These are phyloP conservation scores for Corticium candelabrum DNA, from an alignment of 37 sponge, comb jelly and placozoan species.

Conservation along the genomic window DNA sequence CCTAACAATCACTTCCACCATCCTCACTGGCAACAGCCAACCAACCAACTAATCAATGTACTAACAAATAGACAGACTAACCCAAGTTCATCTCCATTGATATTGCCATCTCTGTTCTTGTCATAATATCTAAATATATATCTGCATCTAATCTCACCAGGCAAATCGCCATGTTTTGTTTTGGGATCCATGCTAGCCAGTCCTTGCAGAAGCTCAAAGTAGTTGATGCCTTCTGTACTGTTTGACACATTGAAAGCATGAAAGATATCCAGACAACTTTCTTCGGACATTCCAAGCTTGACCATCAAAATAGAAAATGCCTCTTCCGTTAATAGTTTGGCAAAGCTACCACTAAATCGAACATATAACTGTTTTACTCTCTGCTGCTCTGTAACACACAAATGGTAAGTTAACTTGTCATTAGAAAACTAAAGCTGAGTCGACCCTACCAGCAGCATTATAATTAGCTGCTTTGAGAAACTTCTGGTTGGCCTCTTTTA, in stretches of 20 bases:
- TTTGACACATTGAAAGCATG: neutral
- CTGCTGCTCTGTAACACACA: neutral
- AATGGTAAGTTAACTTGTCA: too few species aligned
- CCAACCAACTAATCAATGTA: neutral
- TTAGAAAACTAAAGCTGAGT: too few species aligned
- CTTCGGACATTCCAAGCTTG: neutral
- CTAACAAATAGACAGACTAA: neutral
- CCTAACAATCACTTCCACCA: too few species aligned
- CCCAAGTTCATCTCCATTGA: too few species aligned
- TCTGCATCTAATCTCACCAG: constrained; percentile 75
- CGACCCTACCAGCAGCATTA: neutral
- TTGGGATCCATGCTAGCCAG: constrained; percentile 78
- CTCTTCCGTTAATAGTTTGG: neutral
- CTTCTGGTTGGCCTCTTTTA: neutral
- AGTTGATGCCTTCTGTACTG: neutral
- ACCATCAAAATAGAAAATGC: neutral
- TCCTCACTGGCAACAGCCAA: neutral
- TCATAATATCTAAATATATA: constrained; percentile 81
- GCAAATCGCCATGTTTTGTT: constrained; percentile 67
- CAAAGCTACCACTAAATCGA: neutral
- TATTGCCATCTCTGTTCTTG: constrained; percentile 19
- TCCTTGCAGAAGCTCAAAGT: constrained; percentile 18
- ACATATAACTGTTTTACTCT: neutral
- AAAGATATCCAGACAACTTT: neutral
- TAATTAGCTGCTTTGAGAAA: neutral